Evolutionary conservation across 2,888 invertebrate genomes (phyloP).

Genomic region (Brenthis daphne): DNA sequence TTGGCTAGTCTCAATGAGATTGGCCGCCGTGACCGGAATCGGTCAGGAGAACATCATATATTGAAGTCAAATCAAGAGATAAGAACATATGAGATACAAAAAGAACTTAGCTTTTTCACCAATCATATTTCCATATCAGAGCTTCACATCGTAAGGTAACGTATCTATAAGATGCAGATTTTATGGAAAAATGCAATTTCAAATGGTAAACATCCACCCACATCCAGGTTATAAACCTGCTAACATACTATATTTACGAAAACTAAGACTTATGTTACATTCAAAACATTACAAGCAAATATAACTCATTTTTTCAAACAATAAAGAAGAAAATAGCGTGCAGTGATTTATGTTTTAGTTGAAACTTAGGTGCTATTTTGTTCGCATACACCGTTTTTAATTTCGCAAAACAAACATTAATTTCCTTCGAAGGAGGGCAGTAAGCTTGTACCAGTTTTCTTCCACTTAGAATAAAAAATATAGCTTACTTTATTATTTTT

Average conservation of each 20-base stretch:
- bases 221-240: conserved; percentile 40
- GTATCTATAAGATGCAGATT: conserved; percentile 27
- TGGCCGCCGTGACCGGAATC: too few species aligned
- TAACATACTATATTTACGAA: conserved; percentile 27
- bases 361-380: conserved; percentile 16
- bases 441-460: conserved; percentile 38
- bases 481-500: neutral
- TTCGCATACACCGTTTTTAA: conserved; percentile 60
- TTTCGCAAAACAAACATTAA: conserved; percentile 73
- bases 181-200: conserved; percentile 46
- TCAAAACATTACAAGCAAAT: conserved; percentile 8
- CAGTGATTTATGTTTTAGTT: conserved; percentile 1
- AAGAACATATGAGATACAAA: too few species aligned
- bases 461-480: conserved; percentile 24
- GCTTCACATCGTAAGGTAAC: too few species aligned
- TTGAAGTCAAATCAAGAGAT: too few species aligned
- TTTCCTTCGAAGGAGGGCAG: conserved; percentile 55
- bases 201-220: conserved; percentile 46
- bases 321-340: conserved; percentile 21
- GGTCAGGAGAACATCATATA: too few species aligned
- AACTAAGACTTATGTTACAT: conserved; percentile 3
- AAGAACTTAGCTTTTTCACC: too few species aligned
- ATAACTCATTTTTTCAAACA: neutral
- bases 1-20: too few species aligned
- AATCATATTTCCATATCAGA: too few species aligned